Evolutionary conservation across 2,797 vertebrate species (phyloP), one percentile per base, ranked within the genome.

Genomic region (Typhlichthys subterraneus): DNA sequence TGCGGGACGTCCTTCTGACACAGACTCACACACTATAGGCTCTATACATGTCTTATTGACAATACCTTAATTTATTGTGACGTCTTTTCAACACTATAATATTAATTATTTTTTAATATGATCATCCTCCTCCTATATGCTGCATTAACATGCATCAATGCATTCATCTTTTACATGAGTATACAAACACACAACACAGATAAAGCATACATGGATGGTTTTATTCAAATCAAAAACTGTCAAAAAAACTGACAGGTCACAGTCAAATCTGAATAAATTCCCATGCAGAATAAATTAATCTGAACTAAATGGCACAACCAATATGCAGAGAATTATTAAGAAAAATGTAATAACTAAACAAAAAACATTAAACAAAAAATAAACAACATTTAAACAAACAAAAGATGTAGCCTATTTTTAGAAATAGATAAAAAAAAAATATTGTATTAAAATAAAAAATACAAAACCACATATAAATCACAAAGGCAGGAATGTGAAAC

Each of bases 221-320:
- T 89, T 85, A 80, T 79, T 85, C 33, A 77, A 59, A 42, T 80
- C 75, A 77, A 86, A 85, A 67, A 78, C 76, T 87, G 80, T 88
- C 85, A 82, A 89, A 81, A 78, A 77, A 81, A 29, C 70, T 56
- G 75, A 84, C 73, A 83, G 60, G 61, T 49, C 63, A 81, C 74
- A 76, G 78, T 73, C 71, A 65, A 80, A 59, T 61, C 74, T 79
- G 76, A 75, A 63, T 13, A 53, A 11, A 45, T 67, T 69, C 49
- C 53, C 56, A 63, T 67, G 72, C 57, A 68, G 74, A 89, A 91
- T 91, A 90, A 89, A 88, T 90, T 83, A 88, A 46, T 66, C 49
- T 73, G 76, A 75, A 69, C 38, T 42, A 42, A 8, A 42, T 42
- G 38, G 38, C 38, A 42, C 38, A 42, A 42, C 7, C 63, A 67